Evolutionary conservation across 2,797 vertebrate species (phyloP), one percentile per base, ranked within the genome.

Genomic region (Hybognathus amarus): DNA sequence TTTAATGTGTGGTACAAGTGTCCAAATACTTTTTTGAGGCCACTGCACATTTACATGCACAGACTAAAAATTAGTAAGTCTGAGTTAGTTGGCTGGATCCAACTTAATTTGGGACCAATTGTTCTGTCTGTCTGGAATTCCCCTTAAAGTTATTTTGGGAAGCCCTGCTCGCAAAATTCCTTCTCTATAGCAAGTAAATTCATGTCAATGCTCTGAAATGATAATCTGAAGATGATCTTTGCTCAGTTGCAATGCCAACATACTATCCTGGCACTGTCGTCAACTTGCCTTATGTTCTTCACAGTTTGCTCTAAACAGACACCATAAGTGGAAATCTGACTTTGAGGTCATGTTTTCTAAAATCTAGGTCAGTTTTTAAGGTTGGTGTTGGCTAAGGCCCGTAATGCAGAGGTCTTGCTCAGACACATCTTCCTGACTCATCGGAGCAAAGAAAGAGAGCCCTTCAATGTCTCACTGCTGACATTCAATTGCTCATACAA

Each of bases 311-410:
- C 56, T 36, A 63, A 63, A 38, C 18, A 47, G 69, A 22, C 3
- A 17, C 3, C 10, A 38, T 59, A 50, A 27, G 42, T 38, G 68
- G 27, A 71, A 80, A 36, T 71, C 9, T 47, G 54, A 22, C 20
- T 81, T 38, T 50, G 20, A 33, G 24, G 13, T 33, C 50, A 68
- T 7, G 24, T 80, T 66, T 42, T 38, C 18, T 63, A 45, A 82
- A 64, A 82, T 27, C 59, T 82, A 71, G 80, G 80, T 82, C 80
- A 82, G 47, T 66, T 52, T 54, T 82, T 52, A 47, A 67, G 18
- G 15, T 40, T 85, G 76, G 59, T 75, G 10, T 82, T 33, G 64
- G 17, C 80, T 52, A 42, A 52, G 40, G 20, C 20, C 15, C 69
- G 20, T 42, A 64, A 6, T 50, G 17, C 45, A 73, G 5, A 79